These are phyloP conservation scores for Heliconius aoede DNA, from an alignment of 2,888 invertebrate species.

Conservation along the genomic window DNA sequence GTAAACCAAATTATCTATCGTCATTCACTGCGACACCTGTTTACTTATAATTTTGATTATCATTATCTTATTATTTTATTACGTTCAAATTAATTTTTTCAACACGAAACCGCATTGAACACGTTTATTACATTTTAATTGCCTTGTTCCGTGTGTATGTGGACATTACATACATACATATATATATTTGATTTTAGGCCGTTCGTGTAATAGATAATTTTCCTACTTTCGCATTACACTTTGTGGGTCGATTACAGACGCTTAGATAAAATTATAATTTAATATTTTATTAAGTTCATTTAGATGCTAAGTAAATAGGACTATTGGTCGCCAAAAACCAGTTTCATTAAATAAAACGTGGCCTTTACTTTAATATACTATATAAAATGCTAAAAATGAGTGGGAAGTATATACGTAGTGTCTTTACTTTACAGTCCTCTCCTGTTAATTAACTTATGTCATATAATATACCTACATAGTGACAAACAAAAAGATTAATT, in stretches of 20 bases:
- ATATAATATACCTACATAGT: too few relatives aligned
- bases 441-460: too few relatives aligned
- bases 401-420: not conserved
- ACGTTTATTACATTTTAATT: conserved; percentile 23
- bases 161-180: not conserved
- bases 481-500: too few relatives aligned
- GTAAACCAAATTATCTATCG: conserved; percentile 6
- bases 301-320: not conserved
- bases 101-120: conserved; percentile 15
- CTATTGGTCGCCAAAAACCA: not conserved
- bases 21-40: conserved; percentile 11
- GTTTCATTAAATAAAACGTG: not conserved
- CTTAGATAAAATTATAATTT: conserved; percentile 65
- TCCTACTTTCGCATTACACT: conserved; percentile 67
- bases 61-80: conserved; percentile 20
- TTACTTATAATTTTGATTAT: conserved; percentile 14
- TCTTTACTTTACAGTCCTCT: too few relatives aligned
- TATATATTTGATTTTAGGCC: conserved; percentile 2
- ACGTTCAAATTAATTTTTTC: not conserved
- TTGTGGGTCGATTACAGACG: conserved; percentile 63
- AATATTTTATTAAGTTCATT: not conserved
- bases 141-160: not conserved
- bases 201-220: conserved; percentile 55
- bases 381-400: not conserved
- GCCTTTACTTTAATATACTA: not conserved